These are phyloP conservation scores for Glomeris marginata DNA, from an alignment of 2,888 invertebrate species.

Conservation along the genomic window DNA sequence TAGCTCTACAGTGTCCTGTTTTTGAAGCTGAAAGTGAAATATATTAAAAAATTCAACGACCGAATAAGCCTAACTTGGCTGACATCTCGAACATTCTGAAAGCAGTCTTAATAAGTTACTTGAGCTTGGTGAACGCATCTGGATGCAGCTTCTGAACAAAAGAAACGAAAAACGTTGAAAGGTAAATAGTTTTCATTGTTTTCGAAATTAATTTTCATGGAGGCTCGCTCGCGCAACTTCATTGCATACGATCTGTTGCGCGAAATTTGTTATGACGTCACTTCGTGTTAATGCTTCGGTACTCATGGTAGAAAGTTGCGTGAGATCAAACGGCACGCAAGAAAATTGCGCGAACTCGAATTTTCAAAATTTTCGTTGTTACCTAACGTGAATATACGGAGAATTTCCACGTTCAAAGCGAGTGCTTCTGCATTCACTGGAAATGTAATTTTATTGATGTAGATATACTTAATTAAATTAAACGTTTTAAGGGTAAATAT, in stretches of 20 bases:
- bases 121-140: constrained; percentile 1
- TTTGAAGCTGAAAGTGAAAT: neutral
- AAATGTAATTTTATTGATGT: neutral
- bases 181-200: too few species aligned
- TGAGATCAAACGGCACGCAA: too few species aligned
- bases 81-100: too few species aligned
- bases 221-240: too few species aligned
- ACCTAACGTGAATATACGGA: constrained; percentile 1
- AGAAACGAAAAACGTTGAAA: too few species aligned
- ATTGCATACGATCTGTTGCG: too few species aligned
- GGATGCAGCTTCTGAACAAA: constrained; percentile 2
- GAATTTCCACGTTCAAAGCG: neutral
- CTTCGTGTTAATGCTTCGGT: too few species aligned
- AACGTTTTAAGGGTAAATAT: neutral
- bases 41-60: neutral
- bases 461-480: neutral
- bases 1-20: constrained; percentile 1
- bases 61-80: neutral
- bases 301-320: too few species aligned
- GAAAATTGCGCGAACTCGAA: neutral
- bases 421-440: constrained; percentile 3
- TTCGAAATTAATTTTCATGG: too few species aligned
- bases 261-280: too few species aligned
- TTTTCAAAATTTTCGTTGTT: neutral
- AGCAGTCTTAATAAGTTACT: too few species aligned